Percentiles rank a stretch among this genome's conserved stretches.
These are phyloP conservation scores for Ictalurus punctatus DNA, from an alignment of 2,113 vertebrate species.

Conservation along the genomic window DNA sequence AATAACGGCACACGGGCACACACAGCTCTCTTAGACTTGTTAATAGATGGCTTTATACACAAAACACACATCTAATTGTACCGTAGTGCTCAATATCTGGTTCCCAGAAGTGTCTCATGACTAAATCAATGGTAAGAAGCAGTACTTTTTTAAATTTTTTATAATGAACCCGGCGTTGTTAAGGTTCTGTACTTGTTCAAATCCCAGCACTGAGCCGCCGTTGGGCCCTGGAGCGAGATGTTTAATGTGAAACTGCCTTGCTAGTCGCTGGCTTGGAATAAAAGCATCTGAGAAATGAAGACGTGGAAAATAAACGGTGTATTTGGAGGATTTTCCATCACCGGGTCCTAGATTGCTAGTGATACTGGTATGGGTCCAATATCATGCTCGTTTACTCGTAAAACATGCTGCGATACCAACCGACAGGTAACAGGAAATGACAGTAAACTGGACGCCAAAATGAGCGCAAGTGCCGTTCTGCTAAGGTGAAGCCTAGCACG, in stretches of 20 bases:
- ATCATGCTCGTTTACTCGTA: not conserved
- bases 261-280: not conserved
- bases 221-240: not conserved
- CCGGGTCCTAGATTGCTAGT: not conserved
- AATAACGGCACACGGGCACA: not conserved
- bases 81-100: not conserved
- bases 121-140: not conserved
- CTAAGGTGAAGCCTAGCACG: not conserved
- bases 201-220: not conserved
- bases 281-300: not conserved
- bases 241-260: not conserved
- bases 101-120: not conserved
- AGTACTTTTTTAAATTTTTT: not conserved
- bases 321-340: not conserved
- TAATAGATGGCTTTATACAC: not conserved
- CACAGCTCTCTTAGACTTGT: not conserved
- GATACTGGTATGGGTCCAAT: not conserved
- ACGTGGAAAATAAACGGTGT: not conserved
- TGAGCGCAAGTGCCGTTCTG: not conserved
- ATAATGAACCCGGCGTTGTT: not conserved
- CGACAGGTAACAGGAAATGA: not conserved
- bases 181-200: not conserved
- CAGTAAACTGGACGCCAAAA: not conserved
- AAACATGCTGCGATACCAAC: not conserved
- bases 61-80: constrained; percentile 26